Evolutionary conservation across 1,140 invertebrate species (phyloP).

Genomic region (Stratiolaelaps scimitus): DNA sequence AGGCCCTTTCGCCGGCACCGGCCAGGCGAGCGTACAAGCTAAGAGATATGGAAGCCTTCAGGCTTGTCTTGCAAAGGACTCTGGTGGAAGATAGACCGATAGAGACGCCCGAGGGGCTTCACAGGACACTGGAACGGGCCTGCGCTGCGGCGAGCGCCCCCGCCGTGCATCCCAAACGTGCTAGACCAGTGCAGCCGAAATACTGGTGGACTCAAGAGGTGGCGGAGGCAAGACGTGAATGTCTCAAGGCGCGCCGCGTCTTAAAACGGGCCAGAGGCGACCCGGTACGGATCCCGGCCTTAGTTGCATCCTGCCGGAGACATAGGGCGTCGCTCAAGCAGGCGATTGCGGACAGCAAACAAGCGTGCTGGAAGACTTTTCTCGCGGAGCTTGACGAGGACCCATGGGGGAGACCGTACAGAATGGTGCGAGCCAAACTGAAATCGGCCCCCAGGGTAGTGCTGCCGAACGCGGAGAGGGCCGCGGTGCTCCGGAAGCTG

Average conservation of each 20-base stretch:
- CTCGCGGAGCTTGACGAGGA: not conserved
- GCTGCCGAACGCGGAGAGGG: not conserved
- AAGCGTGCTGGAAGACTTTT: not conserved
- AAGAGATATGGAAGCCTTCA: not conserved
- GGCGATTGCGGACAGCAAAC: not conserved
- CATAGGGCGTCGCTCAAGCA: not conserved
- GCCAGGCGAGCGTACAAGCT: not conserved
- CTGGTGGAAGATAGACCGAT: no score
- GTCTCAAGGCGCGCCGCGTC: not conserved
- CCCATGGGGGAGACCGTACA: not conserved
- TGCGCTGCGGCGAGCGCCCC: no score
- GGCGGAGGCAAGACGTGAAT: not conserved
- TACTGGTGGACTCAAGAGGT: no score
- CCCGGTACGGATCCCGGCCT: not conserved
- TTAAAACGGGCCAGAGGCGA: not conserved
- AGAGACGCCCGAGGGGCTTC: no score
- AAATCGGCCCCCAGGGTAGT: not conserved
- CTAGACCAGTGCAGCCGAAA: no score
- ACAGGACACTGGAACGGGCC: no score
- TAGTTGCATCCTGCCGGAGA: no score
- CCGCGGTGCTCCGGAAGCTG: not conserved
- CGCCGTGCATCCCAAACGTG: no score
- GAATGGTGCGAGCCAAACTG: not conserved
- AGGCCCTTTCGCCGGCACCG: not conserved
- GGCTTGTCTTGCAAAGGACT: no score